Percentiles rank a stretch among this genome's conserved stretches.
Conservation (phyloP, 2,797 vertebrate genomes). For the Centropyge bicolor region DNA sequence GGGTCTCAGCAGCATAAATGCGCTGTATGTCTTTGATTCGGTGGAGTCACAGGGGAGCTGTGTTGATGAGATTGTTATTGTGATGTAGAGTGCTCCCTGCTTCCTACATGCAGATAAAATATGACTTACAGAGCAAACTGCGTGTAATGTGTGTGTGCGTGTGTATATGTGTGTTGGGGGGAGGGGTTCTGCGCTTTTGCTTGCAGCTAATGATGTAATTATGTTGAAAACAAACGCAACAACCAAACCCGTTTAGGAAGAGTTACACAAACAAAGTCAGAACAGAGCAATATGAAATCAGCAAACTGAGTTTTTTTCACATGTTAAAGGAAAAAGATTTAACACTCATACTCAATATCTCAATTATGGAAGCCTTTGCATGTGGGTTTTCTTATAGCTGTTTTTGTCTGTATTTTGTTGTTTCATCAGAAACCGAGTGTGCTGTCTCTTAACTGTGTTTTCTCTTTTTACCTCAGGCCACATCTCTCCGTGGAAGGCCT, state of each 20-base stretch:
- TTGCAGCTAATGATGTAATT: conserved; percentile 85
- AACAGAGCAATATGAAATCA: conserved; percentile 52
- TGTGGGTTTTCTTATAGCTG: not conserved
- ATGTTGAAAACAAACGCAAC: conserved; percentile 83
- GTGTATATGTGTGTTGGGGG: conserved; percentile 3
- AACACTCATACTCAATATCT: not conserved
- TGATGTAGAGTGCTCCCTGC: conserved; percentile 49
- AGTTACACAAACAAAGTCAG: conserved; percentile 69
- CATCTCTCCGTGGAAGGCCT: conserved; percentile 97
- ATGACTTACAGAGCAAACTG: conserved; percentile 45
- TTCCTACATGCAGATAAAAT: conserved; percentile 63
- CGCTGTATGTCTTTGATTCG: conserved; percentile 56
- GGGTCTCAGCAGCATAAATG: conserved; percentile 63
- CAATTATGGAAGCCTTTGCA: not conserved
- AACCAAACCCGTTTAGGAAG: conserved; percentile 60
- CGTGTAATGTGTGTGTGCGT: conserved; percentile 18
- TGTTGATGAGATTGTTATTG: conserved; percentile 62
- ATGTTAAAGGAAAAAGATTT: conserved; percentile 13
- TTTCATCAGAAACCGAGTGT: conserved; percentile 8
- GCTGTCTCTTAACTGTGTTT: conserved; percentile 64
- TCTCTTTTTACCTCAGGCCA: conserved; percentile 89
- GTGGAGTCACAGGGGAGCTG: conserved; percentile 61
- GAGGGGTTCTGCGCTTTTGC: conserved; percentile 50
- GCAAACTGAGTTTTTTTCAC: conserved; percentile 17
- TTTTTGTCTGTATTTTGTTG: conserved; percentile 16